Evolutionary conservation across 2,113 vertebrate species (phyloP).

Genomic region (Lamprologus speciosus): DNA sequence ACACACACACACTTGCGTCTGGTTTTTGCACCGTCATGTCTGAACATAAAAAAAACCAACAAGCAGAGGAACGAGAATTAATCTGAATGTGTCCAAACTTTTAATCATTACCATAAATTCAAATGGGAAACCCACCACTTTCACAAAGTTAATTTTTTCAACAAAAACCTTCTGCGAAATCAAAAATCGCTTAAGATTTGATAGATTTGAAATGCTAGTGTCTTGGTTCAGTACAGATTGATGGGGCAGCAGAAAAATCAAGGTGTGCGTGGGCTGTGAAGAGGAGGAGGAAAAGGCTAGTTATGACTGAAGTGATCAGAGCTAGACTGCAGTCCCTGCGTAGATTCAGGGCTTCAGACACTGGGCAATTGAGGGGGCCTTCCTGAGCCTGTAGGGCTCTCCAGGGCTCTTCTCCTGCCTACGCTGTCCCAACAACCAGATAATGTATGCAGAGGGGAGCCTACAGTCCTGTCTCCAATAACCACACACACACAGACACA

Average conservation of each 20-base stretch:
- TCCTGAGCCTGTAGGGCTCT: constrained; percentile 26
- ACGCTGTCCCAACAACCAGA: constrained; percentile 14
- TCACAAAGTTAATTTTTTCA: background rate
- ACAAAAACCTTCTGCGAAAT: background rate
- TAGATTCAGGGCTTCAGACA: constrained; percentile 31
- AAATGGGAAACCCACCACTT: background rate
- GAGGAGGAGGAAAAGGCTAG: background rate
- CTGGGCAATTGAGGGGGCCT: constrained; percentile 34
- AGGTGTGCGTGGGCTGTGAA: background rate
- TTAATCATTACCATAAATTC: background rate
- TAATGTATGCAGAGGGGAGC: constrained; percentile 26
- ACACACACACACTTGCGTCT: constrained; percentile 8
- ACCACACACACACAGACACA: background rate
- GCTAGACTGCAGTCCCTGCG: constrained; percentile 9
- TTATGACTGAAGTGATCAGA: constrained; percentile 12
- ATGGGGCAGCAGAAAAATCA: background rate
- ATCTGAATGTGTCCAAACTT: constrained; percentile 3
- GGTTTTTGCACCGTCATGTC: constrained; percentile 34
- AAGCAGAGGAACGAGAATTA: background rate
- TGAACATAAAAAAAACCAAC: background rate
- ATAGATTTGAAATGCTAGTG: background rate
- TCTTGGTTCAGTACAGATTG: background rate
- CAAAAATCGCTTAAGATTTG: background rate
- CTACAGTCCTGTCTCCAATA: background rate
- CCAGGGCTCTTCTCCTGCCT: constrained; percentile 35